Conservation (phyloP, 1,140 invertebrate species). For the Adelges cooleyi region DNA sequence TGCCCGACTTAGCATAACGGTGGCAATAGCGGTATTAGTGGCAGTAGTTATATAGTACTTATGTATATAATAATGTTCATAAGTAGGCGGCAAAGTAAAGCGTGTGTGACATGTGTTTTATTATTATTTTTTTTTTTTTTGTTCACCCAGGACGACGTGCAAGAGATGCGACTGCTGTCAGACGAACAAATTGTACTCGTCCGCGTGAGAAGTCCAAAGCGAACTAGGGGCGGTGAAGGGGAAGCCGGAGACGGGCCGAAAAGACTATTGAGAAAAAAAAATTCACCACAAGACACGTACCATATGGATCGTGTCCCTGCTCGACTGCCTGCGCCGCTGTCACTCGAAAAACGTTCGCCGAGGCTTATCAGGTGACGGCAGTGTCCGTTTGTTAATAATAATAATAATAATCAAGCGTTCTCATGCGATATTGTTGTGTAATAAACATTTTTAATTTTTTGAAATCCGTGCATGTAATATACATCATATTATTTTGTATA, state of each 20-base stretch:
- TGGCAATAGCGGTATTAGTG: no score
- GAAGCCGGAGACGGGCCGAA: background rate
- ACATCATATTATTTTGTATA: no score
- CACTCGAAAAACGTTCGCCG: background rate
- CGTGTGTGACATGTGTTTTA: constrained; percentile 17
- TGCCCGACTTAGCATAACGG: no score
- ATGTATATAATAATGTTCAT: background rate
- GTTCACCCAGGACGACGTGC: background rate
- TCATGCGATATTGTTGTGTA: no score
- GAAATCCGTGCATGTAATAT: no score
- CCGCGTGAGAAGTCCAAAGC: background rate
- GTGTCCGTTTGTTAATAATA: background rate
- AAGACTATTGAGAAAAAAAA: background rate
- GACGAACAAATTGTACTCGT: constrained; percentile 29
- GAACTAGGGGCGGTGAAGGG: no score
- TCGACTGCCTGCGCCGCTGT: background rate
- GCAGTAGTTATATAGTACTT: no score
- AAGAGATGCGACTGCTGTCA: constrained; percentile 18
- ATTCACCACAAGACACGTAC: constrained; percentile 13
- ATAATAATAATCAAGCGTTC: no score
- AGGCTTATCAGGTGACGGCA: constrained; percentile 21
- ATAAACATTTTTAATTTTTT: no score
- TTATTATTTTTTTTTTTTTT: background rate
- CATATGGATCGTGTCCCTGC: background rate
- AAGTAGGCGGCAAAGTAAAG: constrained; percentile 10